Evolutionary conservation across 2,888 invertebrate genomes (phyloP).

Genomic region (Pyrrhia umbra): DNA sequence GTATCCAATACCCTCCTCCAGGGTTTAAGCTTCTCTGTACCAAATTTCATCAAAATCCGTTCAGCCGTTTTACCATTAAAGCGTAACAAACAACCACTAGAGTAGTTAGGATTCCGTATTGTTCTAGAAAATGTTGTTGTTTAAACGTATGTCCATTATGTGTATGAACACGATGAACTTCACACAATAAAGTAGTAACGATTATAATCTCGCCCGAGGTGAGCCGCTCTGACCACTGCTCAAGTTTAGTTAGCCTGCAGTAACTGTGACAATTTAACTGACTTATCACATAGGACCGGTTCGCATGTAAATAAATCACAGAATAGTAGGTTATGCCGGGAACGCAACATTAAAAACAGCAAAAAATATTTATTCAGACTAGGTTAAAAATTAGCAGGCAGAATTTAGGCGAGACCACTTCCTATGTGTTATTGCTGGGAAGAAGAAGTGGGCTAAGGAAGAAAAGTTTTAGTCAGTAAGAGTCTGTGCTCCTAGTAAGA

Average conservation of each 20-base stretch:
- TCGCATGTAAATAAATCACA: not conserved
- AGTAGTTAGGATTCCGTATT: not conserved
- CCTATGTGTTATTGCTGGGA: too few species aligned
- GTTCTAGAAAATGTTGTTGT: not conserved
- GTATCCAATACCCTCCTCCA: too few species aligned
- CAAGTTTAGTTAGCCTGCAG: not conserved
- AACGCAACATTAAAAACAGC: too few species aligned
- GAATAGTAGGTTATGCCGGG: too few species aligned
- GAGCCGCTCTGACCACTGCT: not conserved
- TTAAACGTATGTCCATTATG: not conserved
- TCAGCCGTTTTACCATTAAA: too few species aligned
- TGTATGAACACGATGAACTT: not conserved
- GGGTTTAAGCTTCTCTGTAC: not conserved
- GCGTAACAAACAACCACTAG: conserved; percentile 6
- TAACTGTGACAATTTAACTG: not conserved
- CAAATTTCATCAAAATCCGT: not conserved
- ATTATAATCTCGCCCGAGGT: not conserved
- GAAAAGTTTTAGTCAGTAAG: too few species aligned
- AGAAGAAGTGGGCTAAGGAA: too few species aligned
- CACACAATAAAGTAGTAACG: not conserved
- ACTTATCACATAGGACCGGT: not conserved
- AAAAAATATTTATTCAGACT: too few species aligned
- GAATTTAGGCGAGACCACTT: too few species aligned
- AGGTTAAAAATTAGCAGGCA: too few species aligned
- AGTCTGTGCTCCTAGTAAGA: too few species aligned